A percentile compares a stretch with the other conserved stretches of the same genome.
phyloP scores from a whole-genome alignment of 2,113 vertebrate genomes.

The Aldabrachelys gigantea region DNA sequence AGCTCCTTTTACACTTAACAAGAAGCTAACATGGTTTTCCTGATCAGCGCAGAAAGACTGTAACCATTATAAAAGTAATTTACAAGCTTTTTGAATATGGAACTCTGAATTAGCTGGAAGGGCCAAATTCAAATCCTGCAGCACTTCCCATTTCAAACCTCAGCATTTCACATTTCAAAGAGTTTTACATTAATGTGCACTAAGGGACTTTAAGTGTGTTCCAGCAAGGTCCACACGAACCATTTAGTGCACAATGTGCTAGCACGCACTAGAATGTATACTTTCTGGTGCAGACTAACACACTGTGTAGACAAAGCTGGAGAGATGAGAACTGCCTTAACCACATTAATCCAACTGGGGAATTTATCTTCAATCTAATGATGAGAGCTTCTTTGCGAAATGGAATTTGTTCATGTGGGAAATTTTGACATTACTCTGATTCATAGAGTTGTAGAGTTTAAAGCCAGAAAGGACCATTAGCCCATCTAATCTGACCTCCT shows the following conservation, averaged over 20 bases:
- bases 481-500: not conserved
- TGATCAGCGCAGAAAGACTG: not conserved
- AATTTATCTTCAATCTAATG: not conserved
- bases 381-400: not conserved
- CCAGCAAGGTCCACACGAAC: not conserved
- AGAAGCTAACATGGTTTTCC: not conserved
- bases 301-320: not conserved
- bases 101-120: not conserved
- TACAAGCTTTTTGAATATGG: not conserved
- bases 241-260: not conserved
- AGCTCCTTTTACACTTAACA: not conserved
- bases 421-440: not conserved
- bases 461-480: not conserved
- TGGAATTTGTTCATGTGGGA: not conserved
- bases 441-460: not conserved
- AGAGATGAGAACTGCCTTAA: not conserved
- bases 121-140: not conserved
- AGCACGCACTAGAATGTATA: not conserved
- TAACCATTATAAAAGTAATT: not conserved
- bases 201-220: too few relatives aligned
- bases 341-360: not conserved
- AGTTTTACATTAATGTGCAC: not conserved
- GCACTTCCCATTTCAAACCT: not conserved
- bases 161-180: not conserved
- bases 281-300: not conserved